phyloP scores from a whole-genome alignment of 2,113 vertebrate species.

The Eolophus roseicapilla region DNA sequence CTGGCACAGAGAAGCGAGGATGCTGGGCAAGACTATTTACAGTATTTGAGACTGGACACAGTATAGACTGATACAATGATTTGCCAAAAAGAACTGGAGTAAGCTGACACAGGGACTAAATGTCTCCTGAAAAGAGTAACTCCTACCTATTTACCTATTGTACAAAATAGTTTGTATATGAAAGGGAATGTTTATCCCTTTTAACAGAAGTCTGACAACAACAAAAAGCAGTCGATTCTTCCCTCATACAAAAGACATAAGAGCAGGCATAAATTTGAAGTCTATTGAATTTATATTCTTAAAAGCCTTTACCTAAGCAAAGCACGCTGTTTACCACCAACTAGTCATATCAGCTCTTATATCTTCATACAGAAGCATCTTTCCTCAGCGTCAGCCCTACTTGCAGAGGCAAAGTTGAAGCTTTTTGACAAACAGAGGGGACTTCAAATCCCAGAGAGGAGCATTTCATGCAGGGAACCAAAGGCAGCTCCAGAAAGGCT shows the following conservation, averaged over 20 bases:
- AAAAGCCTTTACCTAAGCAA: neutral
- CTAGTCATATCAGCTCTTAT: neutral
- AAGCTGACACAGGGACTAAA: neutral
- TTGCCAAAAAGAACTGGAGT: neutral
- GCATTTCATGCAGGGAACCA: fast-evolving
- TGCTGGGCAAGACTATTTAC: neutral
- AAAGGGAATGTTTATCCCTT: neutral
- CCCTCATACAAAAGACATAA: neutral
- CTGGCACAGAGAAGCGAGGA: neutral
- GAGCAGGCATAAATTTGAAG: neutral
- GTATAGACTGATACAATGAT: fast-evolving
- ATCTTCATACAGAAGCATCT: neutral
- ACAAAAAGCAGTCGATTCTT: neutral
- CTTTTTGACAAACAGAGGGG: neutral
- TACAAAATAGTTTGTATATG: neutral
- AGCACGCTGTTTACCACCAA: neutral
- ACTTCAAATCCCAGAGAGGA: fast-evolving
- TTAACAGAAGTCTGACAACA: neutral
- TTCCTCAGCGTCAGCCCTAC: neutral
- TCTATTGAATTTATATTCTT: neutral
- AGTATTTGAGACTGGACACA: neutral
- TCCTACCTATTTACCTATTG: neutral
- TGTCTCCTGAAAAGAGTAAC: neutral
- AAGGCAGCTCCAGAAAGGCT: neutral
- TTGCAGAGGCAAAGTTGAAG: neutral